Evolutionary conservation across 1,140 invertebrate genomes (phyloP), one percentile per base, ranked within the genome.

Genomic region (Bombyx mandarina): DNA sequence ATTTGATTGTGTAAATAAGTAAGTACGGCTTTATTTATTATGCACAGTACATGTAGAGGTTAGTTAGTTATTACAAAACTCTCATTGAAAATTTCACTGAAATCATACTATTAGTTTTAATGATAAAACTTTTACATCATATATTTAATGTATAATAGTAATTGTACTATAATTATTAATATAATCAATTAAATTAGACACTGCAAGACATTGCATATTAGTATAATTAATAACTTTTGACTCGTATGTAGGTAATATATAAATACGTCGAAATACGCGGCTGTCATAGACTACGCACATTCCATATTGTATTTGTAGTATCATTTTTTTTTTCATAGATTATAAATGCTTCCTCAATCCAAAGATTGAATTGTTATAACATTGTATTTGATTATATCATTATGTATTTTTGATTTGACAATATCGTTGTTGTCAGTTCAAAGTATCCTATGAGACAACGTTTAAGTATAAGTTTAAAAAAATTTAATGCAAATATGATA

Each of bases 1-100:
- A 68, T 54, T 65, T 60, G 62, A 63, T 48, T 70, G 69, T 79
- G 69, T 82, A 80, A 67, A 79, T 80, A 76, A 71, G 62, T 67
- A 8, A 66, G 56, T 62, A 65, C 65, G 73, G 73, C 67, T 75
- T 73, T 77, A 80, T 83, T 81, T 83, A 82, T 79, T 80, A 67
- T 68, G 70, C 74, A 71, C 50, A 51, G 18, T 51, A 47, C 45
- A 10, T 51, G n/a, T 51, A 35, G 42, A 51, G 22, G 7, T 51
- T 47, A 10, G n/a, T 47, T 10, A 47, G 8, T 10, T 47, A 47
- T 10, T 51, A 51, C 42, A 51, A 74, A 67, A 67, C 49, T 75
- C 71, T 72, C 62, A 73, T 57, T 65, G 66, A 69, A 69, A 71
- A 64, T 66, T 72, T 69, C 69, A 67, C 66, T 71, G 64, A 70